Evolutionary conservation across 2,888 invertebrate genomes (phyloP).

Genomic region (Cheilosia scutellata): DNA sequence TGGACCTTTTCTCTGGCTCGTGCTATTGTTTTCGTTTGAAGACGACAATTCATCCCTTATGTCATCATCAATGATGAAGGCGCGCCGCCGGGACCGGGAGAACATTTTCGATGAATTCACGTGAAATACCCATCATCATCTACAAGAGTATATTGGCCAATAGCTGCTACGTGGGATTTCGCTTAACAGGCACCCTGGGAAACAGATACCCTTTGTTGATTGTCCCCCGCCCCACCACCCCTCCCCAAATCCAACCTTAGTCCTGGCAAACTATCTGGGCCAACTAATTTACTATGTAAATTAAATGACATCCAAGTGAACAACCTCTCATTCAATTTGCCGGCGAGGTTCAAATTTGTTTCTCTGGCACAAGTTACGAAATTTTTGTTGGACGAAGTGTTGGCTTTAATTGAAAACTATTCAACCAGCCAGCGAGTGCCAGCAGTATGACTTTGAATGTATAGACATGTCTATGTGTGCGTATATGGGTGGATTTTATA

Average conservation of each 20-base stretch:
- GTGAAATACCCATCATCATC: constrained; percentile 32
- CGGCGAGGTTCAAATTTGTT: constrained; percentile 33
- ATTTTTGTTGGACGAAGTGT: constrained; percentile 51
- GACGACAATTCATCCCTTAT: constrained; percentile 37
- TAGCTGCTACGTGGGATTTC: constrained; percentile 35
- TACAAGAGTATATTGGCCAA: neutral
- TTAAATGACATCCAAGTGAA: constrained; percentile 82
- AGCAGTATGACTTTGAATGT: neutral
- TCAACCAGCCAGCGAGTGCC: constrained; percentile 15
- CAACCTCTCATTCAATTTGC: constrained; percentile 77
- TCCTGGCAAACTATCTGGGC: constrained; percentile 77
- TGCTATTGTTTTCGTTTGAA: constrained; percentile 2
- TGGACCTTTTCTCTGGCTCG: neutral
- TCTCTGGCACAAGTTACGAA: constrained; percentile 26
- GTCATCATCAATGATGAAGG: constrained; percentile 34
- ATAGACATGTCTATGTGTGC: neutral
- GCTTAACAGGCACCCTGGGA: constrained; percentile 19
- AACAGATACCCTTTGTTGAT: constrained; percentile 37
- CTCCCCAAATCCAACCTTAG: neutral
- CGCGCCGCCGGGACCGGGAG: too few species aligned
- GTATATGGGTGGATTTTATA: neutral
- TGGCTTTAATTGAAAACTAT: constrained; percentile 70
- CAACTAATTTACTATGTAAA: constrained; percentile 82
- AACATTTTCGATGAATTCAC: constrained; percentile 38
- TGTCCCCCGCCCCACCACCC: neutral